Percentiles rank a stretch among this genome's conserved stretches.
Evolutionary conservation across 2,888 invertebrate genomes (phyloP).

Genomic region (Phorcus lineatus): DNA sequence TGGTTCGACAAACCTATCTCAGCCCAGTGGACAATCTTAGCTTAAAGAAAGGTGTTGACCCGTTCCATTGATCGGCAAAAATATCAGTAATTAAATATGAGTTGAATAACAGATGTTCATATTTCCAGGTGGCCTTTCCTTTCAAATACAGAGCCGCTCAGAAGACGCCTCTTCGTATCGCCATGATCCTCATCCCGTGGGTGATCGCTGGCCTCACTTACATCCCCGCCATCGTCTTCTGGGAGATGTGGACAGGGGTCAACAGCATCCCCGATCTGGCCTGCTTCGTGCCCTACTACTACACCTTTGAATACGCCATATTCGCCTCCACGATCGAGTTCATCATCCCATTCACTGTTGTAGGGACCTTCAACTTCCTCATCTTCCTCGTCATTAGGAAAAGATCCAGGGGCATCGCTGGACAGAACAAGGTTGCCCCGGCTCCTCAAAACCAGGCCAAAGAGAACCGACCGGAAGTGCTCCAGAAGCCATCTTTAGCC

Average conservation of each 20-base stretch:
- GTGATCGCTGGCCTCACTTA: conserved; percentile 46
- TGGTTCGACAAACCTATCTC: no score
- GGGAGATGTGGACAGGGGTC: conserved; percentile 42
- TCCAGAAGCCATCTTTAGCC: not conserved
- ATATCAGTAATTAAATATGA: no score
- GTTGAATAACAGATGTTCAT: no score
- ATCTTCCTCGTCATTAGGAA: conserved; percentile 49
- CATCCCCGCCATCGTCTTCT: conserved; percentile 50
- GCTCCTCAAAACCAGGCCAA: not conserved
- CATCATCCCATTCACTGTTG: conserved; percentile 47
- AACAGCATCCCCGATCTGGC: conserved; percentile 36
- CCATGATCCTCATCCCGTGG: conserved; percentile 51
- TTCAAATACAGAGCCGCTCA: conserved; percentile 46
- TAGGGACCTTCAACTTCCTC: conserved; percentile 45
- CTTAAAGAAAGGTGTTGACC: no score
- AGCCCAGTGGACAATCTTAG: no score
- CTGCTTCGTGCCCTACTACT: conserved; percentile 48
- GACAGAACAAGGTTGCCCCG: not conserved
- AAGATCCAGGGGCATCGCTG: conserved; percentile 30
- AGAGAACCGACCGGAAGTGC: not conserved
- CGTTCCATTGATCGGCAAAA: no score
- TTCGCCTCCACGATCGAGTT: conserved; percentile 54
- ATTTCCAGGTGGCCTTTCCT: conserved; percentile 46
- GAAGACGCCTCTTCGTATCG: conserved; percentile 35
- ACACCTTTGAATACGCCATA: conserved; percentile 42